Base-by-base conservation (phyloP, 2,888 invertebrate genomes). In the Iphiclides podalirius region DNA sequence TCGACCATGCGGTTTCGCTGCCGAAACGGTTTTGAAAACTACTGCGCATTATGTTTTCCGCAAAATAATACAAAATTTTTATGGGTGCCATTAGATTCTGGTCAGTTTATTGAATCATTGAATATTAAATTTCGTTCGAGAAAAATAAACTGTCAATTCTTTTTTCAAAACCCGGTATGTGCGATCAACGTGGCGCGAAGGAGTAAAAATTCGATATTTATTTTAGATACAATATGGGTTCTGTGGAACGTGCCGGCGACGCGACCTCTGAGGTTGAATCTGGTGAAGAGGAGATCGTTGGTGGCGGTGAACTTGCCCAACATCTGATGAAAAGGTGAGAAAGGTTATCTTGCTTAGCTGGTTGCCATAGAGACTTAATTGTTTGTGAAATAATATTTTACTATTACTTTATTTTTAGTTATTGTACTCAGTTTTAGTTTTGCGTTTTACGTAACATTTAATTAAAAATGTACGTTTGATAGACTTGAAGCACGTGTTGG, bases 241-340 rank as follows among this genome's bases (percentile, higher is more conserved):
- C 91, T 63, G 91, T 93, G 63, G 92, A 93, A 70, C 91, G 90
- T 61, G 90, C 91, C 66, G 91, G 91, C 54, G 92, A 93, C 72
- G 91, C 91, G 67, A 91, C 91, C 53, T 92, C 92, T 52, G 92
- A 92, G 55, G 80, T 92, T 64, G 93, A 93, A 71, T 92, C 93
- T 35, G 90, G 91, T 28, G 93, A 92, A 54, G 93, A 93, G 47
- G 91, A 91, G 59, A 91, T 91, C 64, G 89, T 89, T 36, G 83
- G 87, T 13, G 85, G 90, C 39, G 90, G 90, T 43, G 85, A 86
- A 70, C 65, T 83, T 61, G 75, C 87, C 48, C 75, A 79, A 64
- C 79, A 84, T 63, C 72, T 85, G 57, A 68, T 84, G 74, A 82
- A 85, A 69, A 80, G 86, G 88, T 88, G 64, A 64, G 62, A 54